A percentile compares a stretch with the other conserved stretches of the same genome.
phyloP scores from a whole-genome alignment of 1,140 invertebrate genomes.

The Acyrthosiphon pisum region DNA sequence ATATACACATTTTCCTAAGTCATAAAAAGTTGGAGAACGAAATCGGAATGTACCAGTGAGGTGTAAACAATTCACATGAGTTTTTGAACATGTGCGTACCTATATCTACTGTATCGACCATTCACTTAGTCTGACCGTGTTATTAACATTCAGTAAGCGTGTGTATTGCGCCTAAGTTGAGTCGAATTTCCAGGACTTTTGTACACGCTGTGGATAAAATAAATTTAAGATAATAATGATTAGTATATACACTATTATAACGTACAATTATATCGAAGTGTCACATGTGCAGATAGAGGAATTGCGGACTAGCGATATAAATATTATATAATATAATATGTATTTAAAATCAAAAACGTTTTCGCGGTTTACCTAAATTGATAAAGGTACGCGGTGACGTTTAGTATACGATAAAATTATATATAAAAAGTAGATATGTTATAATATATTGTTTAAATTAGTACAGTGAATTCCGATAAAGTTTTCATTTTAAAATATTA shows the following conservation, averaged over 20 bases:
- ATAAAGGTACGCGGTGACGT: neutral
- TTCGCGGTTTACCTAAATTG: neutral
- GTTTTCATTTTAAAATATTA: neutral
- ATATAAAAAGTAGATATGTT: neutral
- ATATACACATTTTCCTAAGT: neutral
- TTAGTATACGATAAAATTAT: neutral
- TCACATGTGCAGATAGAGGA: neutral
- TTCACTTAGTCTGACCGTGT: neutral
- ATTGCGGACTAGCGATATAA: neutral
- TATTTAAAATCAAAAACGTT: neutral
- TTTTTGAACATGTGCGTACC: neutral
- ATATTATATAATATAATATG: neutral
- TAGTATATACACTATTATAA: neutral
- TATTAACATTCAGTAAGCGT: neutral
- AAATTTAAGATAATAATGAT: neutral
- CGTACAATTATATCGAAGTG: neutral
- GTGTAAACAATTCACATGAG: conserved; percentile 29
- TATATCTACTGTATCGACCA: neutral
- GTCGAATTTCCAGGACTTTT: neutral
- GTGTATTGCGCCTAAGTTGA: neutral
- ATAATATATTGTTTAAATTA: neutral
- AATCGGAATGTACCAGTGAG: conserved; percentile 35
- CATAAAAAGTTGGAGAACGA: conserved; percentile 13
- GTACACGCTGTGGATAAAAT: neutral
- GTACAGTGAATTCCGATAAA: neutral